Conservation (phyloP, 2,797 vertebrate genomes). For the Hydrolagus colliei region DNA sequence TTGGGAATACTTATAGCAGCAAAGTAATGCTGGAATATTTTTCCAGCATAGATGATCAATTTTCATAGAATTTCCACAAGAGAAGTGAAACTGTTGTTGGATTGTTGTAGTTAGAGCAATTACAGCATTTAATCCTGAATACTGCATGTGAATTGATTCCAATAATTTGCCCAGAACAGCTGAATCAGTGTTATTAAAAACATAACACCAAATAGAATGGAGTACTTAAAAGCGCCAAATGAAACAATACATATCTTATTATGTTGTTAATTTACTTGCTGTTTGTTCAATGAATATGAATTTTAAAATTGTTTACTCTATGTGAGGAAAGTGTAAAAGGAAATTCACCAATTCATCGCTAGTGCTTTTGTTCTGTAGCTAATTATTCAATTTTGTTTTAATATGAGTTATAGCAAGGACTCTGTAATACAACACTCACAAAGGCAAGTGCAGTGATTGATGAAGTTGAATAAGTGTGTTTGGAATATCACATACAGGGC, state of each 20-base stretch:
- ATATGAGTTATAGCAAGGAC: not conserved
- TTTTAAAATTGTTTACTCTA: not conserved
- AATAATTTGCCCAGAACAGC: not conserved
- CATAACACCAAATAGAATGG: not conserved
- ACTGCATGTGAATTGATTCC: not conserved
- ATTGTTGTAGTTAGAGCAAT: too few relatives aligned
- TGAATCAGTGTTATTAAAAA: not conserved
- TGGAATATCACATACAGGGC: too few relatives aligned
- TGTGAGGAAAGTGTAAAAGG: not conserved
- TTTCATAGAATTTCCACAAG: too few relatives aligned
- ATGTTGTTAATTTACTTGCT: constrained; percentile 18
- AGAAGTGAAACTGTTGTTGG: too few relatives aligned
- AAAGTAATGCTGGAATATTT: too few relatives aligned
- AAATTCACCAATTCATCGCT: not conserved
- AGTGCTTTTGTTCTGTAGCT: not conserved
- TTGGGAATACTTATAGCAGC: too few relatives aligned
- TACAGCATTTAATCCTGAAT: not conserved
- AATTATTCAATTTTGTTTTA: not conserved
- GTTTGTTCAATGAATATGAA: constrained; percentile 12
- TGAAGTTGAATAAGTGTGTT: too few relatives aligned
- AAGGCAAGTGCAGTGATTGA: too few relatives aligned
- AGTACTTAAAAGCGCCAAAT: constrained; percentile 2
- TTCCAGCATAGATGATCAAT: too few relatives aligned
- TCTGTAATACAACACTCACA: too few relatives aligned
- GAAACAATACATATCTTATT: not conserved